phyloP scores from a whole-genome alignment of 2,113 vertebrate genomes.

The Vombatus ursinus region DNA sequence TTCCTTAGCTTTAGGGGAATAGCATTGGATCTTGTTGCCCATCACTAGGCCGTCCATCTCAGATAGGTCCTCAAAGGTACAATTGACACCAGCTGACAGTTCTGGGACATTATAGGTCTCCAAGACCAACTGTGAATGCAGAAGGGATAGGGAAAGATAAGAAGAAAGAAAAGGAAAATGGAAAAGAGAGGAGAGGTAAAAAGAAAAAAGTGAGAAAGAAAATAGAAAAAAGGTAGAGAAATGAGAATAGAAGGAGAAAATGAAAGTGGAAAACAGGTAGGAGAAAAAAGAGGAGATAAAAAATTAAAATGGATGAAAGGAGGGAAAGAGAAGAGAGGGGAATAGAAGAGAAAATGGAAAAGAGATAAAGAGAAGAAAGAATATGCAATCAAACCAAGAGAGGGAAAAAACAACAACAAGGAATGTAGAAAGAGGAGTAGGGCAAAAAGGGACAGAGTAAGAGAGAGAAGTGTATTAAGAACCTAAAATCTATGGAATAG shows the following conservation, averaged over 20 bases:
- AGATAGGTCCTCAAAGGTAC: slow-evolving; percentile 95
- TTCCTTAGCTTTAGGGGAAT: slow-evolving; percentile 94
- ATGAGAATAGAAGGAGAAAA: slow-evolving; percentile 38
- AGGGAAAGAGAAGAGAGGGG: neutral
- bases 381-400: slow-evolving; percentile 45
- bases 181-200: neutral
- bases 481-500: neutral
- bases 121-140: slow-evolving; percentile 89
- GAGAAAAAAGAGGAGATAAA: neutral
- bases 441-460: neutral
- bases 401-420: neutral
- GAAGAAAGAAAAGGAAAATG: neutral
- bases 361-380: slow-evolving; percentile 51
- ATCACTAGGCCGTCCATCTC: slow-evolving; percentile 97
- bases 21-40: slow-evolving; percentile 95
- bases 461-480: neutral
- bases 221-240: neutral
- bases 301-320: neutral
- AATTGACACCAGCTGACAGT: slow-evolving; percentile 97
- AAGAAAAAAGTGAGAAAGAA: slow-evolving; percentile 22
- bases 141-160: neutral
- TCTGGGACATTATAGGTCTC: slow-evolving; percentile 98
- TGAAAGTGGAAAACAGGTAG: slow-evolving; percentile 41
- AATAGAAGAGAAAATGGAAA: slow-evolving; percentile 20
- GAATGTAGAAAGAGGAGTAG: neutral